These are phyloP conservation scores for Pilophorus perplexus DNA, from an alignment of 2,888 invertebrate genomes.

Conservation along the genomic window DNA sequence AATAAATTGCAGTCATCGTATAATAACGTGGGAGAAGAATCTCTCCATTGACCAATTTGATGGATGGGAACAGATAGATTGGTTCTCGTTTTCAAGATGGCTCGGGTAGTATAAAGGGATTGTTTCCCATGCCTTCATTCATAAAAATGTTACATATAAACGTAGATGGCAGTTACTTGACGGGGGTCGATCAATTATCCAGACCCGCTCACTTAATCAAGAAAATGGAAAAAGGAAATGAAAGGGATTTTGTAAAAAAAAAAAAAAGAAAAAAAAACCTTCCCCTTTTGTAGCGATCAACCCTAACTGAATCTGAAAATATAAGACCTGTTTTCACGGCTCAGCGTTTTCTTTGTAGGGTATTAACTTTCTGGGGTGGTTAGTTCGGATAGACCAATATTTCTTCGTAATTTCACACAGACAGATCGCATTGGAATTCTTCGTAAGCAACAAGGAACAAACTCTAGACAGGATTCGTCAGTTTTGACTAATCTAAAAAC, in stretches of 20 bases:
- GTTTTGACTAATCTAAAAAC: too few species aligned
- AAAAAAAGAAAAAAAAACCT: conserved; percentile 10
- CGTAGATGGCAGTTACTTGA: conserved; percentile 9
- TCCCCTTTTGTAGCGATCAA: not conserved
- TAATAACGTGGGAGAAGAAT: too few species aligned
- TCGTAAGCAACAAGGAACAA: too few species aligned
- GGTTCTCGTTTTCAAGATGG: conserved; percentile 23
- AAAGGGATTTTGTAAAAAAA: conserved; percentile 8
- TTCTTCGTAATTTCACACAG: too few species aligned
- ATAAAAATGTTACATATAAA: conserved; percentile 23
- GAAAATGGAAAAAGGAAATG: conserved; percentile 28
- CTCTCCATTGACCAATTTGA: conserved; percentile 20
- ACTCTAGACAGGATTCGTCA: too few species aligned
- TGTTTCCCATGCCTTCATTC: conserved; percentile 23
- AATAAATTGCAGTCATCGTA: too few species aligned
- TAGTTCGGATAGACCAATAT: too few species aligned
- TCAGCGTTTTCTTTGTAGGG: conserved; percentile 22
- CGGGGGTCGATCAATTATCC: conserved; percentile 19
- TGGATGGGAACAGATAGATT: conserved; percentile 25
- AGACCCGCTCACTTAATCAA: conserved; percentile 11
- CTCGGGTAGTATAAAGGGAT: conserved; percentile 4
- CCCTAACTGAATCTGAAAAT: not conserved
- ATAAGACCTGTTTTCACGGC: conserved; percentile 20
- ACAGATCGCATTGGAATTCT: too few species aligned
- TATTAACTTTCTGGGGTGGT: too few species aligned